A percentile compares a stretch with the other conserved stretches of the same genome.
These are phyloP conservation scores for Perdita meconis DNA, from an alignment of 2,888 invertebrate genomes.

Conservation along the genomic window DNA sequence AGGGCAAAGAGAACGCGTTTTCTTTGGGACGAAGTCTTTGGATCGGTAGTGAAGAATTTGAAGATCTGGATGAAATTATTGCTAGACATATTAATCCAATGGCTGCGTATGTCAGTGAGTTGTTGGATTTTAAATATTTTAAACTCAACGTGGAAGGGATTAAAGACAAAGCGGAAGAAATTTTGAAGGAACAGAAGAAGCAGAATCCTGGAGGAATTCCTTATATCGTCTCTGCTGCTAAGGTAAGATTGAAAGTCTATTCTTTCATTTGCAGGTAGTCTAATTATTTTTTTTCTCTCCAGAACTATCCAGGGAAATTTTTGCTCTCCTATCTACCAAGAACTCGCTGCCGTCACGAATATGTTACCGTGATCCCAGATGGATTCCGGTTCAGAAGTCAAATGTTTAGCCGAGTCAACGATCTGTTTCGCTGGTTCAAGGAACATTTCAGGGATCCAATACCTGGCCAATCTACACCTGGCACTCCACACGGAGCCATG, in stretches of 20 bases:
- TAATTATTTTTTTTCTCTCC: conserved; percentile 9
- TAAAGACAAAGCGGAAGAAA: conserved; percentile 94
- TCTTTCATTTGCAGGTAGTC: neutral
- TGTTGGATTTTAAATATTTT: conserved; percentile 96
- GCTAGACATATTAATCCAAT: conserved; percentile 98
- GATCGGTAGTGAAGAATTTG: conserved; percentile 97
- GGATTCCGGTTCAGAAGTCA: conserved; percentile 96
- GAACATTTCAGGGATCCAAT: conserved; percentile 97
- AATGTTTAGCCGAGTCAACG: conserved; percentile 92
- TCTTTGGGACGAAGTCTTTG: conserved; percentile 94
- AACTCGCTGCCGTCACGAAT: conserved; percentile 94
- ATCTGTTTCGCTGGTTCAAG: conserved; percentile 98
- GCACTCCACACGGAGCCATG: conserved; percentile 88
- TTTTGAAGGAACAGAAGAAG: conserved; percentile 94
- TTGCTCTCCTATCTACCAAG: conserved; percentile 96
- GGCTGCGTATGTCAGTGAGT: conserved; percentile 96
- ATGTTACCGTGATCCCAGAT: conserved; percentile 95
- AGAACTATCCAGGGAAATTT: conserved; percentile 94
- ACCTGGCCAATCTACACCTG: conserved; percentile 89
- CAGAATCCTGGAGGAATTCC: conserved; percentile 95
- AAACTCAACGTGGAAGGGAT: conserved; percentile 91
- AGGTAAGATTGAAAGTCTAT: conserved; percentile 80
- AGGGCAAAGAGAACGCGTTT: conserved; percentile 98
- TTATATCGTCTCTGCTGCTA: conserved; percentile 93
- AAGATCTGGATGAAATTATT: conserved; percentile 99